phyloP scores from a whole-genome alignment of 1,140 invertebrate species.

The Bombus superbus region DNA sequence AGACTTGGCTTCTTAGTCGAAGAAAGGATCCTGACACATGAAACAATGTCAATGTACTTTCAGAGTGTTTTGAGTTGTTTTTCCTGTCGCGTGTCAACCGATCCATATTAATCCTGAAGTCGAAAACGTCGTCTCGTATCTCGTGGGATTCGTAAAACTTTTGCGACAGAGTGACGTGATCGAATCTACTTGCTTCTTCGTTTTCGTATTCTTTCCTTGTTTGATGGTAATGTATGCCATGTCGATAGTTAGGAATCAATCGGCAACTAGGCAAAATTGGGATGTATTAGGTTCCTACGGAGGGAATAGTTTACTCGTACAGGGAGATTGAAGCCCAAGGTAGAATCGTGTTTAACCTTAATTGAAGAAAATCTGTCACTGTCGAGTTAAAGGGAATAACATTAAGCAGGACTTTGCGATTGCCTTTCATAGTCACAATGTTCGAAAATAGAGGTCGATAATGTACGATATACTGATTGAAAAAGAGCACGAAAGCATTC shows the following conservation, averaged over 20 bases:
- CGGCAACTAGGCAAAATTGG: background rate
- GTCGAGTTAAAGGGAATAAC: background rate
- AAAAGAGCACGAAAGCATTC: no score
- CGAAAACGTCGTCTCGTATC: slow-evolving; percentile 5
- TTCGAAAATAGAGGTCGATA: no score
- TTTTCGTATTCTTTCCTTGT: background rate
- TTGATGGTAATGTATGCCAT: background rate
- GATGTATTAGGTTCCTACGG: background rate
- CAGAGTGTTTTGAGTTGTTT: slow-evolving; percentile 7
- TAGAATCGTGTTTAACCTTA: background rate
- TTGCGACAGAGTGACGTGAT: background rate
- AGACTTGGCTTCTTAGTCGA: background rate
- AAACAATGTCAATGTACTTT: background rate
- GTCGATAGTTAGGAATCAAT: background rate
- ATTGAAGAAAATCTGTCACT: background rate
- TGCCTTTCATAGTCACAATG: no score
- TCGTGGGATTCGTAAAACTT: slow-evolving; percentile 17
- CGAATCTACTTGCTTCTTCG: background rate
- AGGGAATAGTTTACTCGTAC: background rate
- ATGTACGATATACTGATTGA: no score
- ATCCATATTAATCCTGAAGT: slow-evolving; percentile 40
- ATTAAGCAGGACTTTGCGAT: no score
- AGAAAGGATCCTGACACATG: background rate
- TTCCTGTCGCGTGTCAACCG: slow-evolving; percentile 14
- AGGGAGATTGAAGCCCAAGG: background rate